Evolutionary conservation across 64 coral and sea anemone species (phyloP).

Genomic region (Astreopora myriophthalma): DNA sequence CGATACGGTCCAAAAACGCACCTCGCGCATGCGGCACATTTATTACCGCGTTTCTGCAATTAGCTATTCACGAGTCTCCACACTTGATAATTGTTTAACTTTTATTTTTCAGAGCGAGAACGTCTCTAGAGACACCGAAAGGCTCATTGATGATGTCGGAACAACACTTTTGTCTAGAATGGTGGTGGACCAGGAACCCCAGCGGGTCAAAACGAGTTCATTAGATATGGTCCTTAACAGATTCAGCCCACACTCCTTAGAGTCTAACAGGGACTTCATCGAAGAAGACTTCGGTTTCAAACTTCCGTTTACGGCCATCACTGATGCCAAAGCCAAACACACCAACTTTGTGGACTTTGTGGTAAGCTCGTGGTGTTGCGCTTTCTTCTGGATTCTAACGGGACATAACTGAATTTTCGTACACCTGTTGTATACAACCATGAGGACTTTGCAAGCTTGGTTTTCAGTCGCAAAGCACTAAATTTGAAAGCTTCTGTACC

Average conservation of each 20-base stretch:
- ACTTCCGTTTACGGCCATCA: neutral
- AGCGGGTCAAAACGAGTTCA: constrained; percentile 21
- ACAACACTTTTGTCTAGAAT: constrained; percentile 68
- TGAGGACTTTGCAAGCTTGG: too few species aligned
- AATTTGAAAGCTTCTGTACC: too few species aligned
- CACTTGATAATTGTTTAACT: too few species aligned
- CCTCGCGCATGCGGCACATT: too few species aligned
- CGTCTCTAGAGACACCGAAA: constrained; percentile 24
- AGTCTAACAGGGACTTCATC: neutral
- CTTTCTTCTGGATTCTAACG: too few species aligned
- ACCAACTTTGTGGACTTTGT: constrained; percentile 70
- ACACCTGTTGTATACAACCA: neutral
- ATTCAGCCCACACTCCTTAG: neutral
- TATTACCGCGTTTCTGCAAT: too few species aligned
- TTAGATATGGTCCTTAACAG: constrained; percentile 68
- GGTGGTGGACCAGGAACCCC: constrained; percentile 52
- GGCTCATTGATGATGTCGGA: constrained; percentile 69
- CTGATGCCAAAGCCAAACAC: neutral
- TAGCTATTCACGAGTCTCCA: too few species aligned
- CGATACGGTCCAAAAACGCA: too few species aligned
- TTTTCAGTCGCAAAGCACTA: too few species aligned
- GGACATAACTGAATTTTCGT: neutral
- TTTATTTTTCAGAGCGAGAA: constrained; percentile 59
- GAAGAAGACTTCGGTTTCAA: neutral
- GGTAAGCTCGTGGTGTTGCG: constrained; percentile 17